Evolutionary conservation across 1,140 invertebrate species (phyloP).

Genomic region (Papilio xuthus): DNA sequence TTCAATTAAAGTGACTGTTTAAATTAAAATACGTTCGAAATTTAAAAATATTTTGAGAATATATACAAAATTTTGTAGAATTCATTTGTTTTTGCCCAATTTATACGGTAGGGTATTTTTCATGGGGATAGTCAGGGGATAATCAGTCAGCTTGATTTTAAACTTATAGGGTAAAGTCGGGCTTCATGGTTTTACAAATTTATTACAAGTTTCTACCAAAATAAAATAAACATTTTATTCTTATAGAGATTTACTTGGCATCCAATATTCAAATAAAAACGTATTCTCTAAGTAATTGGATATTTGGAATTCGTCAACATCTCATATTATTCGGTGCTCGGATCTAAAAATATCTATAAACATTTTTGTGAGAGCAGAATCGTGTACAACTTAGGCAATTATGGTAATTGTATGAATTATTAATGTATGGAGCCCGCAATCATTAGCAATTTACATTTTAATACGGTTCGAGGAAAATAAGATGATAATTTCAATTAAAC

Average conservation of each 20-base stretch:
- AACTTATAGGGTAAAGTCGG: too few species aligned
- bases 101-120: too few species aligned
- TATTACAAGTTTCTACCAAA: neutral
- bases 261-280: neutral
- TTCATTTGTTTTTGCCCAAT: neutral
- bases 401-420: conserved; percentile 24
- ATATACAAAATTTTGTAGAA: neutral
- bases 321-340: neutral
- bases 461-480: neutral
- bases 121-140: too few species aligned
- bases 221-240: neutral
- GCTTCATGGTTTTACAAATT: too few species aligned
- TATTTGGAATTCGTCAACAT: conserved; percentile 15
- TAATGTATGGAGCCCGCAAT: conserved; percentile 12
- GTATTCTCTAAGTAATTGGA: neutral
- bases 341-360: neutral
- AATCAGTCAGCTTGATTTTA: too few species aligned
- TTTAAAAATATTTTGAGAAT: neutral
- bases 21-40: neutral
- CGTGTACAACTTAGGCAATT: conserved; percentile 13
- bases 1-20: neutral
- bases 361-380: conserved; percentile 8
- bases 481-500: neutral
- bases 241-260: neutral
- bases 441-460: conserved; percentile 18